Base-by-base conservation (phyloP, 2,797 vertebrate genomes). In the Paedocypris micromegethes region DNA sequence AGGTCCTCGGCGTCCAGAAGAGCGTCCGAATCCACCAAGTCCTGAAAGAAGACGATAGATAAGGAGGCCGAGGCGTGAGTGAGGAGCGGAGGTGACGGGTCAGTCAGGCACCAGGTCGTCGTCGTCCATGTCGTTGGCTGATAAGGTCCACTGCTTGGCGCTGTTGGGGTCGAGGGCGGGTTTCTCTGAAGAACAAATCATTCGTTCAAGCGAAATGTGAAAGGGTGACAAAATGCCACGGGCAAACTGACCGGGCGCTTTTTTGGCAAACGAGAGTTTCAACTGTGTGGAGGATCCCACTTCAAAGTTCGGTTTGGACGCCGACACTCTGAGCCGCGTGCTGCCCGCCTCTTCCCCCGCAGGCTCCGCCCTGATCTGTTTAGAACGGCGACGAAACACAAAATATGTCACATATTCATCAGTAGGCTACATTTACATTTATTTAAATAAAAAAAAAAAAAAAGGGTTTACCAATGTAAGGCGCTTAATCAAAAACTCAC, bases 231-330 rank as follows among this genome's bases (percentile, higher is more conserved):
- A 23, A 23, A 23, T 1, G 8, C 40, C 56, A 62, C 23, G 9
- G 9, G 93, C 94, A 91, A 75, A 87, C 82, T 64, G 81, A 23
- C 23, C 72, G 6, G 81, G 5, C 0, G 83, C 49, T 68, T 91
- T 93, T 79, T 91, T 96, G 64, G 82, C 84, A 53, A 90, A 87
- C 0, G 89, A 90, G 69, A 96, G 86, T 68, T 88, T 94, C 47
- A 98, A 87, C 74, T 93, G 94, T 66, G 83, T 91, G 3, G 93
- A 95, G 6, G 96, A 94, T n/a, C 96, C 96, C 61, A 98, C 89
- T 86, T 99, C 95, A 0, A 92, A 98, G 80, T 88, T 82, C 0
- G 96, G 96, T 75, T 99, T 99, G 74, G 82, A 87, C 76, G 92
- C 94, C 44, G 88, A 90, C 2, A 97, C 2, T 5, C 88, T 89